Evolutionary conservation across 2,888 invertebrate species (phyloP), one percentile per base, ranked within the genome.

Genomic region (Thereva unica): DNA sequence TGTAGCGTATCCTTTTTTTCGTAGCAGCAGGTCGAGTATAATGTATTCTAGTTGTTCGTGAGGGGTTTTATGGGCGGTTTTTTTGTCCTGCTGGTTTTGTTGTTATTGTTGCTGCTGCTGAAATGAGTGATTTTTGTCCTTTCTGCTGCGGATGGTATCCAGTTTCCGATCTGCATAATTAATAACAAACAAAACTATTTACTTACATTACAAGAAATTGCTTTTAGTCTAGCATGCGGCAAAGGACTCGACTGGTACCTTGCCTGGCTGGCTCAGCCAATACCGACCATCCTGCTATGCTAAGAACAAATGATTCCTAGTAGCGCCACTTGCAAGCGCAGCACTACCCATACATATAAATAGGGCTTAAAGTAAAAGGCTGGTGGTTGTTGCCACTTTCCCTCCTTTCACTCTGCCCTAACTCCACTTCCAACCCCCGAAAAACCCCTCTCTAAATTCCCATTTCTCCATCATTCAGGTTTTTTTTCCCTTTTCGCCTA

Each of bases 101-200:
- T 23, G 23, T 23, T 23, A 23, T n/a, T 10, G 57, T 7, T 38
- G 35, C 34, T 5, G 9, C 56, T 42, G 37, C 8, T 8, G 53
- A 53, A 35, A 9, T 41, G 23, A 6, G 10, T 8, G 8, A 44
- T 42, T 5, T 57, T 8, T 12, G 57, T n/a, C 5, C 45, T 42
- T 23, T 23, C 23, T 23, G 23, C 23, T 23, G 23, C 23, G 23
- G 23, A 37, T 35, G 23, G 34, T 57, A 57, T 57, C 38, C 45
- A 57, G 44, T 35, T n/a, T 10, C 35, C 35, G 35, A 57, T 57
- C 44, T 57, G 57, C 57, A 57, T 57, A 45, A 57, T 57, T 57
- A 57, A 57, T 42, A 57, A 44, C 57, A 57, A 57, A 57, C 57
- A 57, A 57, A 57, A 34, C 44, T 57, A 57, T 57, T 57, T 57